Evolutionary conservation across 2,113 vertebrate species (phyloP).

Genomic region (Trogon melanurus): DNA sequence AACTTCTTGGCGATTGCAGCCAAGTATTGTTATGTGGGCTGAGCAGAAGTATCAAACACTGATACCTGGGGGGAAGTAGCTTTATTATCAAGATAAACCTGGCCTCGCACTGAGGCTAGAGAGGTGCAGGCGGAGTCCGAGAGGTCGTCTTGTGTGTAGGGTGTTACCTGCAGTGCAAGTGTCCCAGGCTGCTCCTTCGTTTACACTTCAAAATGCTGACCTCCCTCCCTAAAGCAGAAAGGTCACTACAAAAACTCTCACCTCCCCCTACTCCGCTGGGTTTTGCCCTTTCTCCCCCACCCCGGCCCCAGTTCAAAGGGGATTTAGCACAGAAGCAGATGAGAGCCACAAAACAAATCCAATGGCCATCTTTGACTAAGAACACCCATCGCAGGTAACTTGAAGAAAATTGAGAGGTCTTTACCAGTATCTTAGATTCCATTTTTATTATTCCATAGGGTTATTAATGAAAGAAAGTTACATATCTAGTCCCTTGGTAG

Average conservation of each 20-base stretch:
- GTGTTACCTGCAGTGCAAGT: neutral
- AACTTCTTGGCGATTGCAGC: rapidly evolving
- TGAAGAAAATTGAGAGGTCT: neutral
- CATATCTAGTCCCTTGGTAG: neutral
- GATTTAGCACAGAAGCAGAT: neutral
- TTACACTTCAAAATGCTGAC: neutral
- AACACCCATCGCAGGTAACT: neutral
- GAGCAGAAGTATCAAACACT: neutral
- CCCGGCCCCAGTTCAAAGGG: neutral
- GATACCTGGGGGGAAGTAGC: neutral
- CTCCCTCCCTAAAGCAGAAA: conserved; percentile 10
- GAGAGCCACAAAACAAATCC: neutral
- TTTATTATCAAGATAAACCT: neutral
- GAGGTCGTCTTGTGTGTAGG: neutral
- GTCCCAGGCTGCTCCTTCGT: neutral
- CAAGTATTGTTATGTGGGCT: neutral
- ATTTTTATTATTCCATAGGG: conserved; percentile 22
- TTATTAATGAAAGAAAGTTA: conserved; percentile 36
- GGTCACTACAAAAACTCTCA: neutral
- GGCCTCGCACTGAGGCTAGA: neutral
- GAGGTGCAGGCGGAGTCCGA: rapidly evolving
- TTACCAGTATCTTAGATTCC: neutral
- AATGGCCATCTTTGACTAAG: neutral
- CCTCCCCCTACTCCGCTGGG: neutral
- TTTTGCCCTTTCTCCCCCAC: neutral